phyloP scores from a whole-genome alignment of 2,113 vertebrate genomes.

The Engraulis encrasicolus region DNA sequence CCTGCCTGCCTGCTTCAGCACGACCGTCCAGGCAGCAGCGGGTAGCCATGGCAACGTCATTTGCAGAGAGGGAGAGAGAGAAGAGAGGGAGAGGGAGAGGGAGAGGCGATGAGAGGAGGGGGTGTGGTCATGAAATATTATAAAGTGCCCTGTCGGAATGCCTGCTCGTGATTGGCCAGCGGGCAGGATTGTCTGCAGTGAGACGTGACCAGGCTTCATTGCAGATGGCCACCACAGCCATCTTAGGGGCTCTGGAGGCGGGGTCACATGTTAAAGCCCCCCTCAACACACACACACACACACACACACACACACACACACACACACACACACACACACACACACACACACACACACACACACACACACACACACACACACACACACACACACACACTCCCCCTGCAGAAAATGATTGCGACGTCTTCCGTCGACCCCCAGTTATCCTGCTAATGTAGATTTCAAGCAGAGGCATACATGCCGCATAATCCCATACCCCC shows the following conservation, averaged over 20 bases:
- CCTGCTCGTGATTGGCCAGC: slow-evolving; percentile 55
- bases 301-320: too few species aligned
- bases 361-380: too few species aligned
- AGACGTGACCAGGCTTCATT: slow-evolving; percentile 68
- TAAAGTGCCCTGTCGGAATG: slow-evolving; percentile 40
- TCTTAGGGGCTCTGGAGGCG: slow-evolving; percentile 26
- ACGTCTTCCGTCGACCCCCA: slow-evolving; percentile 34
- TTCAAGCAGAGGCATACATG: not conserved
- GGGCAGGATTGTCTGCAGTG: slow-evolving; percentile 69
- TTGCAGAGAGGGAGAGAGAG: slow-evolving; percentile 28
- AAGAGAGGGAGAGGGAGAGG: slow-evolving; percentile 14
- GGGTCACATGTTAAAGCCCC: slow-evolving; percentile 42
- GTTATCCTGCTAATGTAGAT: not conserved
- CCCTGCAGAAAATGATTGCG: slow-evolving; percentile 39
- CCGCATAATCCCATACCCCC: not conserved
- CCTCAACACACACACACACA: too few species aligned
- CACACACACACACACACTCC: not conserved
- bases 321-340: too few species aligned
- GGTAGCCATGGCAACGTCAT: slow-evolving; percentile 62
- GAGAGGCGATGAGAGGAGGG: slow-evolving; percentile 13
- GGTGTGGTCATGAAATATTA: slow-evolving; percentile 55
- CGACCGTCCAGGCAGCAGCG: slow-evolving; percentile 45
- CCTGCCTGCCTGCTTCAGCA: slow-evolving; percentile 47
- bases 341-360: too few species aligned
- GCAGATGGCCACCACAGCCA: slow-evolving; percentile 40